A percentile compares a stretch with the other conserved stretches of the same genome.
phyloP scores from a whole-genome alignment of 2,888 invertebrate species.

The Agrotis segetum region DNA sequence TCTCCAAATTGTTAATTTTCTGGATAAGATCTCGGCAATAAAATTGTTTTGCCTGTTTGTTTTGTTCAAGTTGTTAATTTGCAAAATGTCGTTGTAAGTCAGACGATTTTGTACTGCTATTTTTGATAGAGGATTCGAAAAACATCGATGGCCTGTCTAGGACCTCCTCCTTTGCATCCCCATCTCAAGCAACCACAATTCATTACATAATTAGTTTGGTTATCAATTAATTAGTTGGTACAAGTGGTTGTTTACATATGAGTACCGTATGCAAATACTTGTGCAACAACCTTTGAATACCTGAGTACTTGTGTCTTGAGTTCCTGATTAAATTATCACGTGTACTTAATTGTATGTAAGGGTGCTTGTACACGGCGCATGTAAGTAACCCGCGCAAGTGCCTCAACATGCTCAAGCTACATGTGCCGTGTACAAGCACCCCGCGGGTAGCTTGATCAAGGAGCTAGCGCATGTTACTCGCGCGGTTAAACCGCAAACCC shows the following conservation, averaged over 20 bases:
- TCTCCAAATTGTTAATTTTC: slow-evolving; percentile 59
- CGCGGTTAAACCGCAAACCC: too few relatives aligned
- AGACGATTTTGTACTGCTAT: background rate
- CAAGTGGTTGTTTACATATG: slow-evolving; percentile 28
- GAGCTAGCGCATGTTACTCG: too few relatives aligned
- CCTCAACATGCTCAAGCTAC: too few relatives aligned
- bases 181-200: background rate
- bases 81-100: slow-evolving; percentile 12
- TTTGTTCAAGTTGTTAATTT: slow-evolving; percentile 32
- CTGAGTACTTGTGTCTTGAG: slow-evolving; percentile 13
- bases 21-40: slow-evolving; percentile 45
- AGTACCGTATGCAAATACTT: slow-evolving; percentile 23
- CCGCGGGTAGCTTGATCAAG: too few relatives aligned
- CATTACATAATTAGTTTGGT: background rate
- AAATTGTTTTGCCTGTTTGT: slow-evolving; percentile 41
- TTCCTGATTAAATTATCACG: slow-evolving; percentile 34
- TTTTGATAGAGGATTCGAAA: background rate
- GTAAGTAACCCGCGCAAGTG: too few relatives aligned
- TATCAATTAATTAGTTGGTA: slow-evolving; percentile 42
- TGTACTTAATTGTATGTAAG: background rate
- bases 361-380: too few relatives aligned
- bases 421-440: too few relatives aligned
- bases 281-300: slow-evolving; percentile 11
- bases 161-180: too few relatives aligned
- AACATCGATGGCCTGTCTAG: too few relatives aligned